A percentile compares a stretch with the other conserved stretches of the same genome.
phyloP scores from a whole-genome alignment of 2,888 invertebrate genomes.

The Caenorhabditis sp. region DNA sequence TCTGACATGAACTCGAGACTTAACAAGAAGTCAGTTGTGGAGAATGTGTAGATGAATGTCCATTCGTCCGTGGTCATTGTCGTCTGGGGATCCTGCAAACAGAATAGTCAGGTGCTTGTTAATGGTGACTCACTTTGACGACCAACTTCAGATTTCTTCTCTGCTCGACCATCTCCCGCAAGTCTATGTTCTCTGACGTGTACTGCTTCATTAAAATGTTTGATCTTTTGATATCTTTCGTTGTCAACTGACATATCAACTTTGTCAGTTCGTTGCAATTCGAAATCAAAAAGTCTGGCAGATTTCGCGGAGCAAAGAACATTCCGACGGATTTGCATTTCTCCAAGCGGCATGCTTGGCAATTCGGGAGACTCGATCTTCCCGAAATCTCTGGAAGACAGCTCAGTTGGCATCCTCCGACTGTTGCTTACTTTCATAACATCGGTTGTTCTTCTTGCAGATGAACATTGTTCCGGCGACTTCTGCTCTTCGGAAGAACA shows the following conservation, averaged over 20 bases:
- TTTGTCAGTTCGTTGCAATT: not conserved
- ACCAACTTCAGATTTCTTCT: not conserved
- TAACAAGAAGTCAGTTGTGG: not conserved
- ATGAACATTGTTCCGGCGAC: not conserved
- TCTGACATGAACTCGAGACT: conserved; percentile 2
- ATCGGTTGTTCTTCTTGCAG: not conserved
- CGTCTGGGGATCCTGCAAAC: not conserved
- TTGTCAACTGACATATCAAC: not conserved
- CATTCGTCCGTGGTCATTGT: not conserved
- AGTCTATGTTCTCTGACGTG: not conserved
- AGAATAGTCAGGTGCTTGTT: not conserved
- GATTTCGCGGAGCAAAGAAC: not conserved
- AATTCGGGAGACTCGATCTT: not conserved
- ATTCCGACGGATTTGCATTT: conserved; percentile 15
- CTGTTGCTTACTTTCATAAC: not conserved
- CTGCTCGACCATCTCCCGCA: conserved; percentile 4
- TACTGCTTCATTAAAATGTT: not conserved
- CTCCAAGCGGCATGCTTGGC: conserved; percentile 9
- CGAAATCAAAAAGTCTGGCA: not conserved
- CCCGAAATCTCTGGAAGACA: not conserved
- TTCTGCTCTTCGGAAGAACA: not conserved
- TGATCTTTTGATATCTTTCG: not conserved
- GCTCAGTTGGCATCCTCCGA: not conserved
- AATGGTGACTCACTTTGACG: not conserved
- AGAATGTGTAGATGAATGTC: not conserved